Conservation (phyloP, 2,113 vertebrate genomes). For the Rynchops niger region DNA sequence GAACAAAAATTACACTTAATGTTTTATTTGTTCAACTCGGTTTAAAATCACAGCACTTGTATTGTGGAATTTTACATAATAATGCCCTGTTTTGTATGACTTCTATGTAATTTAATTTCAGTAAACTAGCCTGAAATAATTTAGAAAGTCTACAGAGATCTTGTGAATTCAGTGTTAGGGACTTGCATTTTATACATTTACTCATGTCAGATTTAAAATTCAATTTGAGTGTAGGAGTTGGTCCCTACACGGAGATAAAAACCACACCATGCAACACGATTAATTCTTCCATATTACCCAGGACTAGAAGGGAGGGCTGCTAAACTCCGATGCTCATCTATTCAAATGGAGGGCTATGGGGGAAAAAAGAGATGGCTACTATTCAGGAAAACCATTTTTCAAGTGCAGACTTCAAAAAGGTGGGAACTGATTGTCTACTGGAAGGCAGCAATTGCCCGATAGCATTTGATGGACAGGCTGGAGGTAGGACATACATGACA, state of each 20-base stretch:
- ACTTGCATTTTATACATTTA: slow-evolving; percentile 34
- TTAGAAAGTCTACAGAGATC: slow-evolving; percentile 8
- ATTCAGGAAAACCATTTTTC: neutral
- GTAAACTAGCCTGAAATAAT: slow-evolving; percentile 30
- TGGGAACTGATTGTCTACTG: neutral
- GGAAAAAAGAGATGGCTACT: neutral
- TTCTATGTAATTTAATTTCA: slow-evolving; percentile 54
- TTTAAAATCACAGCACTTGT: slow-evolving; percentile 39
- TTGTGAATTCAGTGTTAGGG: slow-evolving; percentile 16
- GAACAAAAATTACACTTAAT: slow-evolving; percentile 27
- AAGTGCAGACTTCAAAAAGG: neutral
- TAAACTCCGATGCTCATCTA: neutral
- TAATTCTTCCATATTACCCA: neutral
- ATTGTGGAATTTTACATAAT: slow-evolving; percentile 43
- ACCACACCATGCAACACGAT: neutral
- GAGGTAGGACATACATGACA: neutral
- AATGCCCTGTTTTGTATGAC: slow-evolving; percentile 18
- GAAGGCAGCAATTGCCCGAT: neutral
- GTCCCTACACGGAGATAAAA: neutral
- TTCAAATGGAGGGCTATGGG: neutral
- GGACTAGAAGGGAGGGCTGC: neutral
- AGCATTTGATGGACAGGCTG: neutral
- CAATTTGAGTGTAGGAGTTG: slow-evolving; percentile 1
- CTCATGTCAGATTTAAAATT: slow-evolving; percentile 33
- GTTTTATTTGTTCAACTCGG: slow-evolving; percentile 38